These are phyloP conservation scores for Gastracanthus pulcherrimus DNA, from an alignment of 2,888 invertebrate genomes.

Conservation along the genomic window DNA sequence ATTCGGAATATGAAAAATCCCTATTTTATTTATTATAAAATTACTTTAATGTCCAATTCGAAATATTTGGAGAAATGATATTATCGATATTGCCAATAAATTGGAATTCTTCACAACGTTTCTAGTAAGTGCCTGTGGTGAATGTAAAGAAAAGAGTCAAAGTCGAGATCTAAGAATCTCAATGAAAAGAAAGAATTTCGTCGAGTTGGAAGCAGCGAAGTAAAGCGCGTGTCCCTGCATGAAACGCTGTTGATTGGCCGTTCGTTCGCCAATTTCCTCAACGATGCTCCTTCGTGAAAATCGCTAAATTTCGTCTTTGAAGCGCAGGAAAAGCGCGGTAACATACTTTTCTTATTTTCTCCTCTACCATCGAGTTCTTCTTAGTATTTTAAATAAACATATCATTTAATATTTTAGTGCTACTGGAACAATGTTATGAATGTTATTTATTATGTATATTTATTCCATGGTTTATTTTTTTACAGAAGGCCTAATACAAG, in stretches of 20 bases:
- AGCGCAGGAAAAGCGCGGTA: slow-evolving; percentile 68
- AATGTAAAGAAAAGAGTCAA: slow-evolving; percentile 51
- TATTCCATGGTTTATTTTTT: neutral
- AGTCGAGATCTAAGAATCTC: slow-evolving; percentile 48
- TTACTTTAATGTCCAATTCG: neutral
- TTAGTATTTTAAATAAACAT: neutral
- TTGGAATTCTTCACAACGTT: slow-evolving; percentile 7
- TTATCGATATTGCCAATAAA: neutral
- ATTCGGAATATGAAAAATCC: neutral
- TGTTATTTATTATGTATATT: neutral
- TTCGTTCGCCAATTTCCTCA: slow-evolving; percentile 74
- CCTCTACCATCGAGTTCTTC: neutral
- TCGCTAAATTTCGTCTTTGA: slow-evolving; percentile 76
- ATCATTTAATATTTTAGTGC: neutral
- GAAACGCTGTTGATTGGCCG: slow-evolving; percentile 76
- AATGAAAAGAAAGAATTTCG: slow-evolving; percentile 66
- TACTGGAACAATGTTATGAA: neutral
- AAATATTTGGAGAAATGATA: neutral
- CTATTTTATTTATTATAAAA: neutral
- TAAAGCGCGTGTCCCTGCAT: slow-evolving; percentile 68
- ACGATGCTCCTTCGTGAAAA: slow-evolving; percentile 72
- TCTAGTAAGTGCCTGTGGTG: slow-evolving; percentile 35
- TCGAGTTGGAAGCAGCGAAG: slow-evolving; percentile 56
- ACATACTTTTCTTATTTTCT: slow-evolving; percentile 54
- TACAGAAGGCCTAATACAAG: no score